These are phyloP conservation scores for Drosophila nannoptera DNA, from an alignment of 1,140 invertebrate genomes.

Conservation along the genomic window DNA sequence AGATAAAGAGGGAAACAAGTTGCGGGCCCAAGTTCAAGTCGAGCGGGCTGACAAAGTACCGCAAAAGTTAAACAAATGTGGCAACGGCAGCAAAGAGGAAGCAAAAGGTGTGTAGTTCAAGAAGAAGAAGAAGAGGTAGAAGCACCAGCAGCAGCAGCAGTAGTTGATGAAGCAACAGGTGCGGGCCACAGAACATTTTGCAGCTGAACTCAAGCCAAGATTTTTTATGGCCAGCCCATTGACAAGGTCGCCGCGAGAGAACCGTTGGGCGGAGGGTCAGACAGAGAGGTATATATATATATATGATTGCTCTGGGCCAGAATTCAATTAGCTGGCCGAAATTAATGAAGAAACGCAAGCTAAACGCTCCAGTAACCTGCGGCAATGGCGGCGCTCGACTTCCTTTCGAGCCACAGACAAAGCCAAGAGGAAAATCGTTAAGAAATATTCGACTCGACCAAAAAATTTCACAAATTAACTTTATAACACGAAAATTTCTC, in stretches of 20 bases:
- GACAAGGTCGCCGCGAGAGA: constrained; percentile 52
- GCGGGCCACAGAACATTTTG: constrained; percentile 35
- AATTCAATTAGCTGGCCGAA: constrained; percentile 66
- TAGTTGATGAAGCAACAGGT: constrained; percentile 23
- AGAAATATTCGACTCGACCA: constrained; percentile 62
- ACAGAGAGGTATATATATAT: neutral
- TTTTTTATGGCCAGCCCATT: constrained; percentile 5
- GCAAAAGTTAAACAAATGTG: constrained; percentile 74
- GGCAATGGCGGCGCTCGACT: constrained; percentile 37
- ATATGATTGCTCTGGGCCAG: neutral
- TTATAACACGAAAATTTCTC: constrained; percentile 77
- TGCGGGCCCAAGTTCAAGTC: constrained; percentile 66
- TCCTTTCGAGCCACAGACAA: constrained; percentile 23
- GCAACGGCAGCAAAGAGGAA: constrained; percentile 19
- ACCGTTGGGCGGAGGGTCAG: neutral
- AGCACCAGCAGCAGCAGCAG: constrained; percentile 13
- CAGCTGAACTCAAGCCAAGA: neutral
- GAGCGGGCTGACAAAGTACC: constrained; percentile 74
- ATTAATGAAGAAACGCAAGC: constrained; percentile 64
- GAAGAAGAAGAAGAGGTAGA: constrained; percentile 22
- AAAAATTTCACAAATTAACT: constrained; percentile 76
- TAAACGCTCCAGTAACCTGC: constrained; percentile 76
- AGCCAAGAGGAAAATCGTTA: constrained; percentile 40
- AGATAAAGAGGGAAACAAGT: constrained; percentile 47
- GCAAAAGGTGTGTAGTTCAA: constrained; percentile 16